A percentile compares a stretch with the other conserved stretches of the same genome.
Conservation (phyloP, 2,797 vertebrate genomes). For the Cuculus canorus region DNA sequence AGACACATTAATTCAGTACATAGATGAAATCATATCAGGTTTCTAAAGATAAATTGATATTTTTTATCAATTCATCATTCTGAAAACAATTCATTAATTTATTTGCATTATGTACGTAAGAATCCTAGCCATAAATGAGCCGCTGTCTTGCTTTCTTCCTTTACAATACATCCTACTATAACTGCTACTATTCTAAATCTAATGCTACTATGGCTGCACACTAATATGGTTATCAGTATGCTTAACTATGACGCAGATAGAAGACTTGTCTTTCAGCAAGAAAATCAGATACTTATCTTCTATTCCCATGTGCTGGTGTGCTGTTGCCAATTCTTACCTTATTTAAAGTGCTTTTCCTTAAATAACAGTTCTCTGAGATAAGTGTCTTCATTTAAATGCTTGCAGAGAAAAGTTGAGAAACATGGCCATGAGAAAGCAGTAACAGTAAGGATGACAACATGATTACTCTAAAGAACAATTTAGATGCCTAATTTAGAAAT, state of each 20-base stretch:
- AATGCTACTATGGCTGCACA: neutral
- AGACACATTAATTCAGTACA: neutral
- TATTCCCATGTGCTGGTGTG: neutral
- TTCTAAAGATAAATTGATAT: neutral
- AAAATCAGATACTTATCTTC: neutral
- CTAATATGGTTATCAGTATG: neutral
- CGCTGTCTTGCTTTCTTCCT: neutral
- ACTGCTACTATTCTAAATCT: neutral
- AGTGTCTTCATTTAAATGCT: neutral
- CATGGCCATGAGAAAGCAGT: neutral
- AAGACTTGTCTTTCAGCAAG: neutral
- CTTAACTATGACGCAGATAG: neutral
- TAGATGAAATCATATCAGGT: neutral
- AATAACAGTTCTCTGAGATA: neutral
- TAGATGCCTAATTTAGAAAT: neutral
- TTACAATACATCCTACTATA: neutral
- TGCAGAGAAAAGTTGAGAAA: neutral
- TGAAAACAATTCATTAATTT: neutral
- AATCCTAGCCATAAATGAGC: neutral
- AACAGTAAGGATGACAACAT: conserved; percentile 14
- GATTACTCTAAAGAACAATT: neutral
- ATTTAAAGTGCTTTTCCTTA: neutral
- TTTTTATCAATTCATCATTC: neutral
- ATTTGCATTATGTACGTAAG: neutral
- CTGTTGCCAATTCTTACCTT: neutral